Evolutionary conservation across 2,888 invertebrate species (phyloP).

Genomic region (Spatulosminthurus flaviceps): DNA sequence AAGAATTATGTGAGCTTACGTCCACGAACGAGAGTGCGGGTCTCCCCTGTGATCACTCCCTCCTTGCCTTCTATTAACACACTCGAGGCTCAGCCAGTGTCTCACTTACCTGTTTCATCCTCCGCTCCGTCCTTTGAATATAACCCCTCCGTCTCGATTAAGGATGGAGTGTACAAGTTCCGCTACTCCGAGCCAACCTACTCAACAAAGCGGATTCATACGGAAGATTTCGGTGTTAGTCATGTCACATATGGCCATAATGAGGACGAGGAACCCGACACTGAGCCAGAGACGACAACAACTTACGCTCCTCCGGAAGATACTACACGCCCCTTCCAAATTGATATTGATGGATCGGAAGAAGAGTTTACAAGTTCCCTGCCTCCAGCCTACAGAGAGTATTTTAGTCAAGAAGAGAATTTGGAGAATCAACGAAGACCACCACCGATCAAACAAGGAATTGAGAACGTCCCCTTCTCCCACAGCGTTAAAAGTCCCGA

Average conservation of each 20-base stretch:
- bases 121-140: constrained; percentile 52
- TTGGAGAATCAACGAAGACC: neutral
- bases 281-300: constrained; percentile 28
- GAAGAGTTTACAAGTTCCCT: constrained; percentile 39
- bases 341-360: constrained; percentile 46
- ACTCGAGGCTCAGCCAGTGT: constrained; percentile 25
- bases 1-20: neutral
- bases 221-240: constrained; percentile 54
- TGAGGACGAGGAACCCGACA: constrained; percentile 2
- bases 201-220: constrained; percentile 51
- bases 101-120: constrained; percentile 46
- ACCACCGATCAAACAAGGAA: neutral
- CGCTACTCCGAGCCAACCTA: constrained; percentile 45
- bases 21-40: neutral
- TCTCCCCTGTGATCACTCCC: neutral
- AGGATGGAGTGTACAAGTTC: constrained; percentile 51
- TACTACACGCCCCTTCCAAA: constrained; percentile 14
- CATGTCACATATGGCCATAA: constrained; percentile 35
- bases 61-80: neutral
- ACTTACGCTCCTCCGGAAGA: constrained; percentile 40
- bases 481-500: neutral
- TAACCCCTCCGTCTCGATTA: constrained; percentile 43
- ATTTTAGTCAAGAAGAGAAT: constrained; percentile 27
- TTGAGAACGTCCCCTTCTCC: neutral
- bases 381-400: constrained; percentile 46